phyloP scores from a whole-genome alignment of 2,113 vertebrate genomes.

The Hippocampus mohnikei region DNA sequence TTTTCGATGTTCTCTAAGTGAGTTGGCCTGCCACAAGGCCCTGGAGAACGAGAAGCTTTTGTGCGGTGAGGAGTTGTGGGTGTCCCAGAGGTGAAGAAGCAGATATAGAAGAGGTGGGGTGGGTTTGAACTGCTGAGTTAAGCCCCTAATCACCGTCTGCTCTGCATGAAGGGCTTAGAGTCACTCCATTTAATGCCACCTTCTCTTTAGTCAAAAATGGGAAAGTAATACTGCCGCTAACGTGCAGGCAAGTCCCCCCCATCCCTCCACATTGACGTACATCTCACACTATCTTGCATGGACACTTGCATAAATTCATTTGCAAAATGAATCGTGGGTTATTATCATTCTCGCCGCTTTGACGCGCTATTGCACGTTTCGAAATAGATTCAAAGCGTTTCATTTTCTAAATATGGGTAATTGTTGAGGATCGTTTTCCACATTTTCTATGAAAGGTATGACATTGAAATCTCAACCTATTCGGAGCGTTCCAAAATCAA shows the following conservation, averaged over 20 bases:
- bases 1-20: neutral
- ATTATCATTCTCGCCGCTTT: neutral
- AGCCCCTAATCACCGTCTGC: constrained; percentile 65
- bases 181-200: constrained; percentile 69
- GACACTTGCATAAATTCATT: neutral
- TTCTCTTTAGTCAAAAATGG: constrained; percentile 59
- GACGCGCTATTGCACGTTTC: neutral
- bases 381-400: neutral
- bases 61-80: constrained; percentile 42
- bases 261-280: constrained; percentile 8
- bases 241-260: constrained; percentile 34
- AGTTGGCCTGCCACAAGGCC: constrained; percentile 58
- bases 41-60: constrained; percentile 58
- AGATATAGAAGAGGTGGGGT: constrained; percentile 24
- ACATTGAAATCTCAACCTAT: no score
- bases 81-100: constrained; percentile 57
- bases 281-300: neutral
- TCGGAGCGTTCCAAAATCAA: no score
- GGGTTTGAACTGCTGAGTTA: constrained; percentile 44
- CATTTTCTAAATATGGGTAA: neutral
- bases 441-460: no score
- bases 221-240: constrained; percentile 45
- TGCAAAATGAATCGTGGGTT: neutral
- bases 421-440: no score
- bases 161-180: constrained; percentile 70